Percentiles rank a stretch among this genome's conserved stretches.
Evolutionary conservation across 1,140 invertebrate genomes (phyloP).

Genomic region (Theocolax elegans): DNA sequence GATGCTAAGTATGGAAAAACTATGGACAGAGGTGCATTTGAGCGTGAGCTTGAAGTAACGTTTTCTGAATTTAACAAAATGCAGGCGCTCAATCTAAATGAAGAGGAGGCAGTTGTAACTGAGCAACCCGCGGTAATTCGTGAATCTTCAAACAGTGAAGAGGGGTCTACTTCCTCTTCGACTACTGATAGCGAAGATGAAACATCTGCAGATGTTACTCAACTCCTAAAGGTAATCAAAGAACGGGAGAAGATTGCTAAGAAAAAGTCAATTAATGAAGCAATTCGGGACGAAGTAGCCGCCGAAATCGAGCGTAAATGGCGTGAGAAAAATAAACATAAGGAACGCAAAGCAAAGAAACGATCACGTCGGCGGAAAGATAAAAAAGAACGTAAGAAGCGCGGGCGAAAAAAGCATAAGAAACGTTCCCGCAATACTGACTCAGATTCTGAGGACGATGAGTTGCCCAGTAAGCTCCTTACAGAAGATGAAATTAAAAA

Average conservation of each 20-base stretch:
- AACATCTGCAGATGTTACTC: constrained; percentile 51
- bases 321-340: constrained; percentile 54
- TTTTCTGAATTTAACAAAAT: constrained; percentile 29
- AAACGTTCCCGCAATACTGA: constrained; percentile 35
- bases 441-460: constrained; percentile 43
- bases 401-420: constrained; percentile 50
- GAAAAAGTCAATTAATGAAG: constrained; percentile 59
- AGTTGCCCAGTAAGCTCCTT: constrained; percentile 39
- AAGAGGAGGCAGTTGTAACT: neutral
- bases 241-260: constrained; percentile 64
- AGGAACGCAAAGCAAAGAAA: constrained; percentile 49
- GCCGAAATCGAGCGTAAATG: constrained; percentile 62
- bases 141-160: constrained; percentile 32
- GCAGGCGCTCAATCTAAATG: constrained; percentile 5
- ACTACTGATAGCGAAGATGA: constrained; percentile 45
- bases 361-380: constrained; percentile 51
- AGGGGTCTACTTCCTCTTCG: constrained; percentile 41
- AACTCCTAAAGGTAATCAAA: constrained; percentile 62
- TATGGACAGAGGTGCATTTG: constrained; percentile 37
- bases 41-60: constrained; percentile 32
- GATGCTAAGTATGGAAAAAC: constrained; percentile 56
- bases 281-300: constrained; percentile 62
- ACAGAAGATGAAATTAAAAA: constrained; percentile 61
- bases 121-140: neutral
- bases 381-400: constrained; percentile 48